Evolutionary conservation across 2,888 invertebrate species (phyloP).

Genomic region (Helobdella robusta): DNA sequence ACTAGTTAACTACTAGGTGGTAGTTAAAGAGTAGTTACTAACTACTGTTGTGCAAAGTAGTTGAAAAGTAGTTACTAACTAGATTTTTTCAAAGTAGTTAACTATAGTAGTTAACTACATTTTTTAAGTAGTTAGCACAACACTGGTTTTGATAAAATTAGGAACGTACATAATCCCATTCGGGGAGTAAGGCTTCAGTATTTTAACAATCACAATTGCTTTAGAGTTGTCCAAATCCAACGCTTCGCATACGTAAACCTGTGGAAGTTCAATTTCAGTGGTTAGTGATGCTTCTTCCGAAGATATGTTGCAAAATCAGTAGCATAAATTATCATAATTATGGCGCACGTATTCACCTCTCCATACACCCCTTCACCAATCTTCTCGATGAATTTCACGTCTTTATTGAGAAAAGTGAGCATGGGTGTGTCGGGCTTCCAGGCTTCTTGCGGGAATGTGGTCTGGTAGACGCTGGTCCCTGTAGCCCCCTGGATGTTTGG

Average conservation of each 20-base stretch:
- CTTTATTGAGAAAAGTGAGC: constrained; percentile 7
- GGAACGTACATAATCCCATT: constrained; percentile 18
- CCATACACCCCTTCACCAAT: constrained; percentile 21
- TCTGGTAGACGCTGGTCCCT: background rate
- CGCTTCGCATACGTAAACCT: constrained; percentile 18
- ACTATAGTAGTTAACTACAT: too few species aligned
- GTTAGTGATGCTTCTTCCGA: background rate
- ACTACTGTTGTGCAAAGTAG: too few species aligned
- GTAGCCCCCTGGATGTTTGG: constrained; percentile 12
- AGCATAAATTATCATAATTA: background rate
- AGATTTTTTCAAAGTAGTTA: too few species aligned
- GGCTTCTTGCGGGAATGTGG: background rate
- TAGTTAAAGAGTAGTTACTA: too few species aligned
- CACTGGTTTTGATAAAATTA: background rate
- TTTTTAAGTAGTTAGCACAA: too few species aligned
- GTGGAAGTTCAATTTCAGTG: background rate
- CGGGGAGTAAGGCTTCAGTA: constrained; percentile 20
- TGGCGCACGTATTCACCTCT: constrained; percentile 2
- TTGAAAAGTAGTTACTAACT: too few species aligned
- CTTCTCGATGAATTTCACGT: constrained; percentile 19
- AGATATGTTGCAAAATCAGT: background rate
- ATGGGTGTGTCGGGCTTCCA: constrained; percentile 6
- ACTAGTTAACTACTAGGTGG: too few species aligned
- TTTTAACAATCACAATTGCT: constrained; percentile 17
- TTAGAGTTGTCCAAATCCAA: background rate